Base-by-base conservation (phyloP, 2,113 vertebrate species). In the Thamnaconus septentrionalis region DNA sequence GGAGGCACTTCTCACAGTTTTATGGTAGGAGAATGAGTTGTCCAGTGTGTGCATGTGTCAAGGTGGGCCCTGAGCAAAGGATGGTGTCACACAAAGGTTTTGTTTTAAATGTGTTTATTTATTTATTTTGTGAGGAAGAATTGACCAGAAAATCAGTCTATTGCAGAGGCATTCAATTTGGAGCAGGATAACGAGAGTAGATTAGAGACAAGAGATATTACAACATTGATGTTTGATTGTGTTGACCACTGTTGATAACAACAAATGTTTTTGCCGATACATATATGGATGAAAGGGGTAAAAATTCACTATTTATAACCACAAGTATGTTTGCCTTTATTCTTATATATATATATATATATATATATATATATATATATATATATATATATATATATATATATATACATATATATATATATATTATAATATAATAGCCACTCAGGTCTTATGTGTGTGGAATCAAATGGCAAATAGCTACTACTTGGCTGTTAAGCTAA, bases 131-230 rank as follows among this genome's bases (percentile, higher is more conserved):
- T 5, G 74, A 41, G 55, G 71, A 72, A 84, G n/a, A 85, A 85
- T 76, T 51, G 56, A 79, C 73, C 78, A 80, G 69, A 83, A 85
- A 78, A 76, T 76, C 10, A 4, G 4, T 3, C 43, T 45, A 45
- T 76, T 60, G 60, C 5, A 43, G 57, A 58, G 31, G 62, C 18
- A 40, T 76, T 74, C 78, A 52, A 78, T 64, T 53, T 7, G 46
- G n/a, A 61, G 55, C 44, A 40, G 64, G 45, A 66, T 64, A 53
- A 46, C 45, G 9, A 42, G 65, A 78, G 63, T n/a, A 0, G 7
- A 8, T 52, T 61, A 7, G 44, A 5, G 7, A 45, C 44, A 6
- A 7, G 18, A 31, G 18, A 31, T 2, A 6, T 57, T 40, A 71
- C 58, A 69, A 75, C 72, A 70, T 6, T 4, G n/a, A 41, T 45